These are phyloP conservation scores for Phymastichus coffea DNA, from an alignment of 1,140 invertebrate species.

Conservation along the genomic window DNA sequence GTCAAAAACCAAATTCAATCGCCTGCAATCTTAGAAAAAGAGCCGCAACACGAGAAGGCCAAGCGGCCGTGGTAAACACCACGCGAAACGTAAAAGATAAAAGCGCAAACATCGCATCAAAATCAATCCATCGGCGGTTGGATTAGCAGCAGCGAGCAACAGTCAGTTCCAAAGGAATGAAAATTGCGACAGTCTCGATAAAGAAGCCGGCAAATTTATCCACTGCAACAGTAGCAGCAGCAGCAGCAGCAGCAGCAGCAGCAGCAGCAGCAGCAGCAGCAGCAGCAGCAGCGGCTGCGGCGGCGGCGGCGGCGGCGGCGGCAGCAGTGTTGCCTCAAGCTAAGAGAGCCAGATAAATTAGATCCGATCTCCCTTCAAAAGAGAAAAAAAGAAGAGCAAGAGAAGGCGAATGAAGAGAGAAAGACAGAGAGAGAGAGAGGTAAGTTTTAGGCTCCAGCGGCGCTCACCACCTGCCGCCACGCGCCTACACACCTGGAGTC, in stretches of 20 bases:
- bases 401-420: background rate
- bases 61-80: too few relatives aligned
- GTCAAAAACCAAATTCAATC: too few relatives aligned
- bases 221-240: background rate
- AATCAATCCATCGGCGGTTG: too few relatives aligned
- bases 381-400: slow-evolving; percentile 23
- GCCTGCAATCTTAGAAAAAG: too few relatives aligned
- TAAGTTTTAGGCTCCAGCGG: slow-evolving; percentile 20
- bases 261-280: background rate
- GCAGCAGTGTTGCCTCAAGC: too few relatives aligned
- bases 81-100: too few relatives aligned
- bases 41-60: too few relatives aligned
- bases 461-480: slow-evolving; percentile 49
- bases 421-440: background rate
- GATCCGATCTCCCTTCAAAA: slow-evolving; percentile 34
- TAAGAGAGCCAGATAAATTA: slow-evolving; percentile 36
- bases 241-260: background rate
- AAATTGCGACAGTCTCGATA: slow-evolving; percentile 9
- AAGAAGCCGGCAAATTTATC: slow-evolving; percentile 14
- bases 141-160: too few relatives aligned
- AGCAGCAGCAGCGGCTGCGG: slow-evolving; percentile 11
- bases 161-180: background rate
- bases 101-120: too few relatives aligned
- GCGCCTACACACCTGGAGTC: slow-evolving; percentile 40
- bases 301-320: background rate